Base-by-base conservation (phyloP, 92 coral and sea anemone genomes). In the Diadumene lineata region DNA sequence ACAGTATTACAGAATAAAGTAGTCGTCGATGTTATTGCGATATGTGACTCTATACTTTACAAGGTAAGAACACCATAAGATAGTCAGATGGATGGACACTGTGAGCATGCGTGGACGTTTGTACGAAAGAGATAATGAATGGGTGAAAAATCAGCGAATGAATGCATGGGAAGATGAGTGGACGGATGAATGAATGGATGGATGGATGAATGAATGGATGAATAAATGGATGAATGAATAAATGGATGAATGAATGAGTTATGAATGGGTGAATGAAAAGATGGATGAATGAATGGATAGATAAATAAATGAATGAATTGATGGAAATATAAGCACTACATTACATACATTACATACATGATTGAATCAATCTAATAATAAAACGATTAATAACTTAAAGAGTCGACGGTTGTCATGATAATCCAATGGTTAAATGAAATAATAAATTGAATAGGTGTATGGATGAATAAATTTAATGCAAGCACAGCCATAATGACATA, bases 41-140 rank as follows among this genome's bases (percentile, higher is more conserved):
- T 94, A 29, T 94, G 98, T 71, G 98, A 94, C 64, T 94, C 97
- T 25, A 82, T 94, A n/a, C 81, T 91, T 27, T 94, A 94, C 79
- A 94, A 92, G 92, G 98, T 93, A 74, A 72, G 81, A 28, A 38
- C 8, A 66, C 23, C 8, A 11, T 22, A 7, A 58, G 13, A 38
- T 38, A 38, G 48, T 4, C 13, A 13, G 48, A 38, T 38, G 60
- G n/a, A 16, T 53, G 60, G n/a, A 2, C 60, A 22, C 60, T 46
- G 25, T 16, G 60, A 22, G 18, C 18, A 53, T 8, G 60, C 60
- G 25, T 9, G 16, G 9, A 16, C 16, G 53, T 16, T 46, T 46
- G 53, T 9, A 16, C 9, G n/a, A n/a, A n/a, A n/a, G n/a, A 22
- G 60, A 2, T 3, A 2, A 8, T 53, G n/a, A 53, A 16, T 53